Base-by-base conservation (phyloP, 2,113 vertebrate genomes). In the Poeciliopsis occidentalis region DNA sequence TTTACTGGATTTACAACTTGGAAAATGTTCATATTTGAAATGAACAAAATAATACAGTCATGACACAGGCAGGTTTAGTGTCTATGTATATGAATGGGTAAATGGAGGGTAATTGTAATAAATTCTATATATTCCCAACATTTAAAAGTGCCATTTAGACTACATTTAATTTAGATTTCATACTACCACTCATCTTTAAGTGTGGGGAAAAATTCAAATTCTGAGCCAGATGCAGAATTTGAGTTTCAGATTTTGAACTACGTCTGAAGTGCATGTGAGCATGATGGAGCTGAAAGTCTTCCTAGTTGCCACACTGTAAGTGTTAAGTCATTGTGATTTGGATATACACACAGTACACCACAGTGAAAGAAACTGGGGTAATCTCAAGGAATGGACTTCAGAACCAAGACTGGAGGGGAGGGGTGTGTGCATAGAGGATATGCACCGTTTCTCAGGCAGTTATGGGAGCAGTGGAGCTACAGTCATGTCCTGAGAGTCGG, bases 201-300 rank as follows among this genome's bases (percentile, higher is more conserved):
- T 57, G 22, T 2, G 10, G 5, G 44, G 17, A 17, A 47, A 19
- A 5, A 47, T 47, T 47, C 44, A 47, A 19, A 47, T 19, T 47
- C 44, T 47, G 17, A 47, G 44, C 8, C 51, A n/a, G 51, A 57
- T n/a, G 24, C 22, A 57, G n/a, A n/a, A 57, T 57, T n/a, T 10
- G 24, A n/a, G 51, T 19, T 24, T n/a, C 8, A 8, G 24, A 57
- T 51, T 37, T 10, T 39, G 4, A 65, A 37, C 22, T 65, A 39
- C 24, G 4, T 12, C 32, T 13, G 37, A 32, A 12, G 11, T 27
- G 34, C 17, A 19, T 65, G 32, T 65, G 67, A 54, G 68, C 37
- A 11, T 76, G 65, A 69, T 47, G 71, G 92, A 96, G 94, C 94
- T 96, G 94, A 95, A 95, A 96, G 94, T 91, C 91, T 90, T 95